Evolutionary conservation across 2,113 vertebrate species (phyloP).

Genomic region (Gymnobelideus leadbeateri): DNA sequence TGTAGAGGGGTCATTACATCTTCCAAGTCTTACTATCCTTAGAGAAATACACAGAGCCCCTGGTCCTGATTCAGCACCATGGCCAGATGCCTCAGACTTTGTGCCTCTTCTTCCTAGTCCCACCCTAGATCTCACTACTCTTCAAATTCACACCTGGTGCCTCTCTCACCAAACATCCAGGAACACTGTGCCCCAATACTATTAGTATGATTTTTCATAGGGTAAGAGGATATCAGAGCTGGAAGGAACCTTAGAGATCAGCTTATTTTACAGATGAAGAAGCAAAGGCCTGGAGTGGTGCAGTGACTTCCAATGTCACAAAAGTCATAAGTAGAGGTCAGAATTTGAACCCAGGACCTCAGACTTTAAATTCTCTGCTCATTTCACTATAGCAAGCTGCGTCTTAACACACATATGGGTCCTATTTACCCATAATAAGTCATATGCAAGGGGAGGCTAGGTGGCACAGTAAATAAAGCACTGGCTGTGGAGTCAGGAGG

Average conservation of each 20-base stretch:
- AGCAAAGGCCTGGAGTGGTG: not conserved
- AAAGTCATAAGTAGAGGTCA: not conserved
- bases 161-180: not conserved
- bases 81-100: not conserved
- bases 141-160: not conserved
- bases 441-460: no score
- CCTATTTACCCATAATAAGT: no score
- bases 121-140: not conserved
- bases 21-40: not conserved
- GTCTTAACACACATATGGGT: not conserved
- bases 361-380: not conserved
- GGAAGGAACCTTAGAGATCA: not conserved
- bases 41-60: not conserved
- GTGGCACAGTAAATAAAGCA: no score
- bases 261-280: not conserved
- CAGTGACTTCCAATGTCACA: not conserved
- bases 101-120: not conserved
- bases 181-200: not conserved
- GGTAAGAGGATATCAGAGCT: not conserved
- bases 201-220: not conserved
- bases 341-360: not conserved
- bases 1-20: not conserved
- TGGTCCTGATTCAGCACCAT: not conserved
- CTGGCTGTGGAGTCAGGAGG: no score
- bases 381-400: not conserved